Percentiles rank a stretch among this genome's conserved stretches.
Conservation (phyloP, 2,888 invertebrate genomes). For the Abrostola tripartita region DNA sequence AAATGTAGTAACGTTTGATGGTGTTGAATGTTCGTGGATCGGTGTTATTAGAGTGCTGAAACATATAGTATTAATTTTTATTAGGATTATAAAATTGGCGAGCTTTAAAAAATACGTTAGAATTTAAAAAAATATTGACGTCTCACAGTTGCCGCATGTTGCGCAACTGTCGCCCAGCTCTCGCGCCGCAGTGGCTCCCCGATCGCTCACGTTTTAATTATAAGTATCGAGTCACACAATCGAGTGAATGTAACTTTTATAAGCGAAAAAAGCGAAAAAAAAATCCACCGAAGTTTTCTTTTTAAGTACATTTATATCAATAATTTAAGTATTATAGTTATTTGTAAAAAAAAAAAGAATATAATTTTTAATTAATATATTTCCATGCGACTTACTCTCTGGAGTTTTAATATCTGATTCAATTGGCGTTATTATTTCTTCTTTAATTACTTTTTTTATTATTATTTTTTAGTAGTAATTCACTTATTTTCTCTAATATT, state of each 20-base stretch:
- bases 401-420: slow-evolving; percentile 18
- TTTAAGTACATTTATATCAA: slow-evolving; percentile 51
- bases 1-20: no score
- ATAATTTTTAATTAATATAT: slow-evolving; percentile 32
- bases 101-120: slow-evolving; percentile 37
- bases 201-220: slow-evolving; percentile 22
- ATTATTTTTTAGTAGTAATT: slow-evolving; percentile 52
- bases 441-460: slow-evolving; percentile 22
- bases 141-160: slow-evolving; percentile 11
- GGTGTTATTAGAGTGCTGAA: slow-evolving; percentile 3
- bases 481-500: slow-evolving; percentile 66
- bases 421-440: slow-evolving; percentile 22
- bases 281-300: slow-evolving; percentile 54
- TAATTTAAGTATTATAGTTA: slow-evolving; percentile 55
- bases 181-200: slow-evolving; percentile 33
- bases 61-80: slow-evolving; percentile 46
- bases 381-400: slow-evolving; percentile 33
- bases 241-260: slow-evolving; percentile 41
- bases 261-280: slow-evolving; percentile 42
- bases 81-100: slow-evolving; percentile 36
- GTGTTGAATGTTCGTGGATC: not conserved
- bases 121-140: slow-evolving; percentile 19
- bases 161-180: slow-evolving; percentile 24
- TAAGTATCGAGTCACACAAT: slow-evolving; percentile 47
- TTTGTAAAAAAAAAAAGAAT: slow-evolving; percentile 39